These are phyloP conservation scores for Oreortyx pictus DNA, from an alignment of 2,797 vertebrate species.

Conservation along the genomic window DNA sequence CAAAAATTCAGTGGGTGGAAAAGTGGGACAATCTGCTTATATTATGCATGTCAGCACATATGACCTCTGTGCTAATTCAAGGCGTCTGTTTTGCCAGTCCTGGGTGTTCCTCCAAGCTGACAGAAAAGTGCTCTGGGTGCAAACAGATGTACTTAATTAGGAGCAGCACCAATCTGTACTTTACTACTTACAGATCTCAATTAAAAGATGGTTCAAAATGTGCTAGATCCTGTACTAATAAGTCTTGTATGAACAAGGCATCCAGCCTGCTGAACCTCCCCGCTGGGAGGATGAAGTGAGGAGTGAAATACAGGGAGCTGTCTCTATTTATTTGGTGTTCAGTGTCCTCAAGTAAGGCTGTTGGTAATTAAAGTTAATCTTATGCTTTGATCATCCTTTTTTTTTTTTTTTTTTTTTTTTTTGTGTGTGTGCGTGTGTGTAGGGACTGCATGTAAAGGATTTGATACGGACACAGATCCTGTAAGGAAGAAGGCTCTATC, in stretches of 20 bases:
- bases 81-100: background rate
- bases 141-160: background rate
- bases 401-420: background rate
- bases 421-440: no score
- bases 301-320: background rate
- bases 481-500: background rate
- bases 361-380: background rate
- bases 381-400: background rate
- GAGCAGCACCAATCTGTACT: background rate
- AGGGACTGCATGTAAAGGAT: background rate
- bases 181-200: background rate
- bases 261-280: background rate
- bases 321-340: background rate
- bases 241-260: background rate
- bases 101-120: constrained; percentile 20
- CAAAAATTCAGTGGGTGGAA: constrained; percentile 50
- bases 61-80: constrained; percentile 29
- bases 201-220: background rate
- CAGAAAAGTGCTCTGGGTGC: background rate
- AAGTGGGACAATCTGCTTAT: constrained; percentile 25
- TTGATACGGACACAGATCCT: background rate
- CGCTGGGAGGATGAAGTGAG: background rate
- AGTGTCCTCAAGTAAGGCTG: background rate
- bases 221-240: background rate
- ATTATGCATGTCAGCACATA: background rate